Conservation (phyloP, 2,113 vertebrate genomes). For the Pagrus major region DNA sequence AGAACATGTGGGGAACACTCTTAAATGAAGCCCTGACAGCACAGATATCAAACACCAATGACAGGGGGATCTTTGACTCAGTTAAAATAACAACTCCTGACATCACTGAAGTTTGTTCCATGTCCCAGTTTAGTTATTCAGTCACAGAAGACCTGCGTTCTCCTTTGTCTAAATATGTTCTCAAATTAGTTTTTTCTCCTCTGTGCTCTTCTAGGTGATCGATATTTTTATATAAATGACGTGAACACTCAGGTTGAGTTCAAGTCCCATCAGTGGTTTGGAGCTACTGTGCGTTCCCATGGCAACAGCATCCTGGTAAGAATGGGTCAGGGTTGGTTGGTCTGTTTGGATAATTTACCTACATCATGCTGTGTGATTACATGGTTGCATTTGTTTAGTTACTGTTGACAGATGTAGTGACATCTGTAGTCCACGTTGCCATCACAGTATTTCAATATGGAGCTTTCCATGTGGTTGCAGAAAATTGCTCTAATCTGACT, state of each 20-base stretch:
- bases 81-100: conserved; percentile 40
- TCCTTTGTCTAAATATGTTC: neutral
- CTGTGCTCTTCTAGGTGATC: conserved; percentile 72
- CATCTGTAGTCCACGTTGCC: neutral
- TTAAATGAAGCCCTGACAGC: conserved; percentile 36
- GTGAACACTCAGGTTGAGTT: conserved; percentile 80
- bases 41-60: conserved; percentile 15
- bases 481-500: neutral
- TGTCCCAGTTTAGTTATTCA: neutral
- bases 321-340: neutral
- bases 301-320: conserved; percentile 77
- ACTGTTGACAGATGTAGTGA: neutral
- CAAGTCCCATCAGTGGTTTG: conserved; percentile 81
- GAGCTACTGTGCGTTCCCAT: conserved; percentile 78
- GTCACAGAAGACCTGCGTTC: neutral
- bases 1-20: conserved; percentile 48
- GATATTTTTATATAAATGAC: conserved; percentile 70
- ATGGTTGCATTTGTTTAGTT: neutral
- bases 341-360: neutral
- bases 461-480: neutral
- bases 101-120: conserved; percentile 23
- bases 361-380: neutral
- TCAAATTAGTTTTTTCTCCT: neutral
- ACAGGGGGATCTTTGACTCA: conserved; percentile 27
- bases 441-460: neutral